Percentiles rank a stretch among this genome's conserved stretches.
Conservation (phyloP, 2,113 vertebrate species). For the Micronycteris hirsuta region DNA sequence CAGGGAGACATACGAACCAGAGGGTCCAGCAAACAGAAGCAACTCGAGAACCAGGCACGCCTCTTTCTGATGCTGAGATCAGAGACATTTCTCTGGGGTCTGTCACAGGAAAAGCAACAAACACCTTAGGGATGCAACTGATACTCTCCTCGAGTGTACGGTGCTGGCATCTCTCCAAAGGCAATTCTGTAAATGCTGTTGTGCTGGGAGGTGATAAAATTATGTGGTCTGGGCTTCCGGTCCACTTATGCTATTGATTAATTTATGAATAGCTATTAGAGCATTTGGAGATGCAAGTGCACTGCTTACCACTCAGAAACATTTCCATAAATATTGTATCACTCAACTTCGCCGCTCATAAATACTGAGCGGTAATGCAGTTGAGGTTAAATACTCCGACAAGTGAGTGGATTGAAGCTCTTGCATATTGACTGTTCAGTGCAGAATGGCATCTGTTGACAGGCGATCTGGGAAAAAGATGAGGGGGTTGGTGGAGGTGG, state of each 20-base stretch:
- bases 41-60: background rate
- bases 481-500: too few species aligned
- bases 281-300: background rate
- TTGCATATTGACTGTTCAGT: background rate
- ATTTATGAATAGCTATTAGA: slow-evolving; percentile 34
- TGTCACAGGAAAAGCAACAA: background rate
- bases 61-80: background rate
- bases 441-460: background rate
- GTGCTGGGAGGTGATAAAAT: background rate
- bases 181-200: slow-evolving; percentile 5
- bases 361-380: background rate
- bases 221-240: background rate
- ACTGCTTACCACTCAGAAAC: background rate
- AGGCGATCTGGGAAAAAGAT: background rate
- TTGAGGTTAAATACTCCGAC: background rate
- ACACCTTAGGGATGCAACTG: background rate
- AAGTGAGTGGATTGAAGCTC: background rate
- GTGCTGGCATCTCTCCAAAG: background rate
- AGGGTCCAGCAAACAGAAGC: background rate
- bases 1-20: background rate
- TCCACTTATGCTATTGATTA: background rate
- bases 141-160: too few species aligned
- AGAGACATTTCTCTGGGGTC: background rate
- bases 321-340: background rate
- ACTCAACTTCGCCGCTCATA: background rate